Evolutionary conservation across 35 echinoderm and acorn worm genomes (phyloP).

Genomic region (Hemicentrotus pulcherrimus): DNA sequence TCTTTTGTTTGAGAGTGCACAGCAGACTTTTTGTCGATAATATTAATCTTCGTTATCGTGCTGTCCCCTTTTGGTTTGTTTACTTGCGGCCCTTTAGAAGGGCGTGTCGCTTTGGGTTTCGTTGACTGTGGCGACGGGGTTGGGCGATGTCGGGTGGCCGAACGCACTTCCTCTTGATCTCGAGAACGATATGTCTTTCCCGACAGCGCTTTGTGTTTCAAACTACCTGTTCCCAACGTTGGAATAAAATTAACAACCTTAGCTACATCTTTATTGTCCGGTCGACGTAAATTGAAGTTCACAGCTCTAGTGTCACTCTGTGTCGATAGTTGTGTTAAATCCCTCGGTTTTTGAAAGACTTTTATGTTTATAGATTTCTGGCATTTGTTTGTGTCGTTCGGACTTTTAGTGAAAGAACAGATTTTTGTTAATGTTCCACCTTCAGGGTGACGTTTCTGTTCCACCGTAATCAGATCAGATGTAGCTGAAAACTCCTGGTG

Average conservation of each 20-base stretch:
- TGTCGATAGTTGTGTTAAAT: not conserved
- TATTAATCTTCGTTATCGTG: not conserved
- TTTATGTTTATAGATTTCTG: not conserved
- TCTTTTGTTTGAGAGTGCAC: not conserved
- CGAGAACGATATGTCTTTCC: not conserved
- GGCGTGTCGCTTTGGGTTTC: slow-evolving; percentile 13
- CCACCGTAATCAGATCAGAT: not conserved
- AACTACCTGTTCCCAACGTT: not conserved
- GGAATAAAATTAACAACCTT: not conserved
- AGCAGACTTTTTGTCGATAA: not conserved
- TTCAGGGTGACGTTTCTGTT: not conserved
- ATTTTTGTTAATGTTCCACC: not conserved
- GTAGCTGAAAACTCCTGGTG: not conserved
- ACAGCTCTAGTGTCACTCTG: not conserved
- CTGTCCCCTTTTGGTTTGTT: slow-evolving; percentile 33
- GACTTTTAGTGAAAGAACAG: not conserved
- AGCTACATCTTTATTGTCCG: not conserved
- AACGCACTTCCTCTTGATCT: not conserved
- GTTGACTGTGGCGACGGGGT: not conserved
- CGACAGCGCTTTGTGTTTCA: not conserved
- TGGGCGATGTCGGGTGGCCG: not conserved
- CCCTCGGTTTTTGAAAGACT: not conserved
- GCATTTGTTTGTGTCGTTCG: not conserved
- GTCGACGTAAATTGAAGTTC: not conserved
- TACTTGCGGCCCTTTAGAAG: not conserved